phyloP scores from a whole-genome alignment of 2,113 vertebrate species.

The Salvelinus fontinalis region DNA sequence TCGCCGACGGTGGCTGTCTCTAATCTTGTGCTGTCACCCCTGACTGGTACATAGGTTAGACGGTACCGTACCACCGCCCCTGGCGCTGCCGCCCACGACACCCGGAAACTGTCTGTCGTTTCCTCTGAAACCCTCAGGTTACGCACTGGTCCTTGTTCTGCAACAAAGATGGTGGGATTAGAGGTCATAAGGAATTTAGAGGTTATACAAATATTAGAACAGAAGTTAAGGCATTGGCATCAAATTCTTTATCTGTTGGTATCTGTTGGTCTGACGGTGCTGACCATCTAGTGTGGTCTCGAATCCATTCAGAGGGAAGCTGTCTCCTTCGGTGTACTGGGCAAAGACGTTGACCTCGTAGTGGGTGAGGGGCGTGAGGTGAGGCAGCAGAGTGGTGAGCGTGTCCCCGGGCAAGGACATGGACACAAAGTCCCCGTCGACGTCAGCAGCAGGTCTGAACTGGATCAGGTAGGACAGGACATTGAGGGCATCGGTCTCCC shows the following conservation, averaged over 20 bases:
- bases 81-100: conserved; percentile 86
- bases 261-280: background rate
- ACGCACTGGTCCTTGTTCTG: conserved; percentile 83
- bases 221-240: background rate
- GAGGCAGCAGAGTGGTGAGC: conserved; percentile 76
- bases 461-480: conserved; percentile 84
- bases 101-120: conserved; percentile 86
- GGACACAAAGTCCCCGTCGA: conserved; percentile 74
- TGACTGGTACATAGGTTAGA: conserved; percentile 76
- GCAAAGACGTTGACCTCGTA: conserved; percentile 86
- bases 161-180: conserved; percentile 27
- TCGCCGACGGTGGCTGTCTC: conserved; percentile 77
- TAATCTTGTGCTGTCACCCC: conserved; percentile 67
- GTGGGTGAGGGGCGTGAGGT: conserved; percentile 85
- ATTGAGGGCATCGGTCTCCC: conserved; percentile 77
- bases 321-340: conserved; percentile 87
- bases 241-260: background rate
- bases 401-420: conserved; percentile 83
- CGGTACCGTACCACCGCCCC: conserved; percentile 85
- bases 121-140: conserved; percentile 88
- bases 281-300: conserved; percentile 89
- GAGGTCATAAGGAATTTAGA: no score
- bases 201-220: background rate
- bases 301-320: conserved; percentile 80
- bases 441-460: conserved; percentile 74